Base-by-base conservation (phyloP, 2,888 invertebrate species). In the Metalampra italica region DNA sequence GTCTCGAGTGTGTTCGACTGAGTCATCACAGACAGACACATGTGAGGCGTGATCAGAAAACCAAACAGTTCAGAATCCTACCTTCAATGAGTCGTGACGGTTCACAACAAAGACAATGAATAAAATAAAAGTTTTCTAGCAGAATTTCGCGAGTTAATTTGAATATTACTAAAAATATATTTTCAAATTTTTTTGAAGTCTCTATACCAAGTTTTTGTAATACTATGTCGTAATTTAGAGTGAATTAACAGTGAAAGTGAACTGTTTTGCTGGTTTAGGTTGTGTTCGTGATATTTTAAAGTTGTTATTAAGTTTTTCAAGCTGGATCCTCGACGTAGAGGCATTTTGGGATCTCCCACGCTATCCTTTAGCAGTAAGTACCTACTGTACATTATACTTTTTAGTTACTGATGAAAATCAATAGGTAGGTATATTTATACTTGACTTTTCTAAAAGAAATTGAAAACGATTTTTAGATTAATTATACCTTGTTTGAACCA, bases 41-140 rank as follows among this genome's bases (percentile, higher is more conserved):
- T 67, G 64, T 59, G 52, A 69, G 60, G 67, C 84, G 82, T 84
- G 85, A 78, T 77, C 69, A 62, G 84, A 77, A 83, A 78, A 58
- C 62, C 54, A 81, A 69, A 69, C 64, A 74, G 75, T 81, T 78
- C 65, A 59, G 59, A 75, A 82, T 81, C 82, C 71, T 56, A 55
- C 58, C 62, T 68, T 65, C 61, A 70, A 63, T 69, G 59, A 56
- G 60, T 62, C 51, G 57, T 51, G 55, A 54, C 56, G 54, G n/a
- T 49, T 43, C 46, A 50, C 54, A 54, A 57, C 52, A 51, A 53
- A 51, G 51, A 59, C 56, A 54, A 50, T 50, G 44, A 40, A 50
- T 22, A 48, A 15, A 44, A 13, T 36, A 43, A 47, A 43, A 39
- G 47, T 52, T 43, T 52, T 43, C 39, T 49, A 48, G 52, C 47